These are phyloP conservation scores for Elmis aenea DNA, from an alignment of 2,888 invertebrate species.

Conservation along the genomic window DNA sequence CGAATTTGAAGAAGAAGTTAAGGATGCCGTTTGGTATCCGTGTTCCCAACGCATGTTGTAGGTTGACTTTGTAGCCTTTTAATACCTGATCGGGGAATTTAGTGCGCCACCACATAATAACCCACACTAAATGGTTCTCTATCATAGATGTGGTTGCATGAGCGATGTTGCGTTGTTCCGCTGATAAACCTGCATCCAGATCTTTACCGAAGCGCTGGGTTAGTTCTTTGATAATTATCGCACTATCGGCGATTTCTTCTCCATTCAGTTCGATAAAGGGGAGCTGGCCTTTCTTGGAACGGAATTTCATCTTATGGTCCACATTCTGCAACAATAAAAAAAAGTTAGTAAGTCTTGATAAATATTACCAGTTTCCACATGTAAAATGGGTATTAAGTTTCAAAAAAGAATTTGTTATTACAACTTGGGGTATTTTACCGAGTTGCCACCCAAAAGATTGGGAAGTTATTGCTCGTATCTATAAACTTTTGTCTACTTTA, in stretches of 20 bases:
- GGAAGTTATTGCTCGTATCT: too few relatives aligned
- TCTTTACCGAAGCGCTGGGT: slow-evolving; percentile 78
- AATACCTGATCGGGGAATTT: slow-evolving; percentile 81
- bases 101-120: slow-evolving; percentile 86
- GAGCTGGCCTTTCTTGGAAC: slow-evolving; percentile 89
- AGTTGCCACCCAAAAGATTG: too few relatives aligned
- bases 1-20: slow-evolving; percentile 86
- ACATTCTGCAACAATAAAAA: slow-evolving; percentile 70
- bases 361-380: too few relatives aligned
- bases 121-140: slow-evolving; percentile 91
- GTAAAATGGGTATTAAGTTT: too few relatives aligned
- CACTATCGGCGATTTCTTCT: slow-evolving; percentile 88
- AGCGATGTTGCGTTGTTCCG: slow-evolving; percentile 81
- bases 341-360: too few relatives aligned
- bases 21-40: slow-evolving; percentile 82
- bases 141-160: slow-evolving; percentile 93
- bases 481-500: too few relatives aligned
- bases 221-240: slow-evolving; percentile 84
- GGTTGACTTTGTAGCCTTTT: slow-evolving; percentile 87
- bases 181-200: slow-evolving; percentile 73
- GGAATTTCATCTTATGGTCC: slow-evolving; percentile 89
- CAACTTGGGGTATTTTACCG: too few relatives aligned
- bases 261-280: slow-evolving; percentile 95
- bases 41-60: slow-evolving; percentile 82
- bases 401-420: too few relatives aligned